Evolutionary conservation across 2,113 vertebrate species (phyloP), one percentile per base, ranked within the genome.

Genomic region (Nycticebus coucang): DNA sequence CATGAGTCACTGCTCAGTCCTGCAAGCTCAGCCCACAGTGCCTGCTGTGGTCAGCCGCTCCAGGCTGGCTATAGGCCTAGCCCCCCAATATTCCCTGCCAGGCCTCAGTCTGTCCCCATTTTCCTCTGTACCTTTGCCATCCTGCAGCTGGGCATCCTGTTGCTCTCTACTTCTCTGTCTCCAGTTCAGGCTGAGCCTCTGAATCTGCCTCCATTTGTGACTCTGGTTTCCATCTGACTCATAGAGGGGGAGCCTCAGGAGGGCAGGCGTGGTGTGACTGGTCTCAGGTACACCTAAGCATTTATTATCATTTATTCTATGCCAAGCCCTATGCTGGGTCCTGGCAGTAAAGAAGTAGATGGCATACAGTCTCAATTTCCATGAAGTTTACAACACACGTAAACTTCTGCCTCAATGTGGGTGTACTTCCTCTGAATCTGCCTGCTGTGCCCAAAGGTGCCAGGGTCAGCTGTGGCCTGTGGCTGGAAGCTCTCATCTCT

Each of bases 1-100:
- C 91, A 79, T 98, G 97, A 98, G 91, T 98, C 97, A 98, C 84
- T 81, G 57, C 37, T 94, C 89, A 92, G 94, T 95, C 87, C 80
- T 98, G 96, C 97, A 93, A 95, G 66, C 97, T 97, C 97, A 97
- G 95, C 97, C 75, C 95, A 60, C 81, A 89, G 24, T 93, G 94
- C 69, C 94, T 68, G 72, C 95, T 96, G 96, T 93, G 94, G 90
- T 97, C 94, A 94, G 93, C 71, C 53, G 15, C 71, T 53, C 69
- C 53, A n/a, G 64, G 69, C 11, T 96, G 85, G 90, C 91, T 97
- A 59, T 53, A 82, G 72, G 83, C 93, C 89, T 84, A 87, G 87
- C 18, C 86, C 87, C 60, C 55, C 45, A 68, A 17, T 57, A 72
- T 50, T 84, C 89, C 72, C 41, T 75, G 66, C 87, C 57, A 77